Evolutionary conservation across 2,113 vertebrate genomes (phyloP), one percentile per base, ranked within the genome.

Genomic region (Eleginops maclovinus): DNA sequence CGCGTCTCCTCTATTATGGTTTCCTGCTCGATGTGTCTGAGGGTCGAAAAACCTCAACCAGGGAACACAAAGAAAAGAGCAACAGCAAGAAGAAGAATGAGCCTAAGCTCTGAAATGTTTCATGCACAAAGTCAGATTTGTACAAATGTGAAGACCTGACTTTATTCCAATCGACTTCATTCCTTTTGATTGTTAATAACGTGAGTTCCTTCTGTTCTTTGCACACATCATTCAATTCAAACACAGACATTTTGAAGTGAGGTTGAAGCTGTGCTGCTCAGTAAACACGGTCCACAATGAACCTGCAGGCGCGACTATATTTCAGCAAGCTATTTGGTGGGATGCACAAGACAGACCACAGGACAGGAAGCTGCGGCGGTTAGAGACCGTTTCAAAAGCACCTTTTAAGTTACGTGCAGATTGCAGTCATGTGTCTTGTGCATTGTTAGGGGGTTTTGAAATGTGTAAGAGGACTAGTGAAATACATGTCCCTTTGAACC

Each of bases 301-400:
- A 49, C 3, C 0, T 66, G 12, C 56, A 72, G 31, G 24, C 19
- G 9, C 2, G 44, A 40, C 16, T 51, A 21, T 3, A 46, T 19
- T 9, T 46, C 11, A 55, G 3, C 12, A 1, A 3, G 5, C 1
- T 13, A 3, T 9, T n/a, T 1, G 2, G 44, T 5, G 17, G 47
- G 21, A 41, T 44, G 50, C 12, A 26, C 4, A 19, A 41, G 15
- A 31, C 10, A 72, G 69, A 83, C 88, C 81, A 77, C 56, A 69
- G 49, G 9, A 84, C 84, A 88, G 86, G 88, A 90, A 90, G 12
- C 78, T 60, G 58, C 58, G 58, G 14, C 17, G 0, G 0, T 2
- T 13, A 9, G 7, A 26, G 0, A 4, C 44, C 0, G 22, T 53
- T 54, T 72, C 21, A 2, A 67, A 67, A 44, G 26, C 13, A 7